These are phyloP conservation scores for Cataglyphis altisquamis DNA, from an alignment of 2,888 invertebrate genomes.

Conservation along the genomic window DNA sequence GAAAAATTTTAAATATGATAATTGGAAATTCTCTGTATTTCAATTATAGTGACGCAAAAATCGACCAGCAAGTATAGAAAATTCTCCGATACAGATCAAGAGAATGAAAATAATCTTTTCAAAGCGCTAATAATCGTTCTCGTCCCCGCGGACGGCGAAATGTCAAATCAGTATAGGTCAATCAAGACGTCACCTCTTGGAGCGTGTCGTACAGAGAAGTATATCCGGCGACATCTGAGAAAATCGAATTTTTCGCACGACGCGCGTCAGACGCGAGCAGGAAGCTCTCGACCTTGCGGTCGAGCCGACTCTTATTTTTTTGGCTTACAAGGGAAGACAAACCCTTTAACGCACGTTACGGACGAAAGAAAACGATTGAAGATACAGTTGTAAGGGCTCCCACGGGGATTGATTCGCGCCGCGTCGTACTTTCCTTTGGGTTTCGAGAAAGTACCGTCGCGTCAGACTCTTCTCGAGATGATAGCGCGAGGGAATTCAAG, in stretches of 20 bases:
- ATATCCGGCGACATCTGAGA: neutral
- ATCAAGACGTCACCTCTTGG: neutral
- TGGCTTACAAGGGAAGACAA: neutral
- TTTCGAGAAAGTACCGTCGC: constrained; percentile 3
- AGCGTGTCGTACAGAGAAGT: neutral
- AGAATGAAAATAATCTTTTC: neutral
- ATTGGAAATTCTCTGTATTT: neutral
- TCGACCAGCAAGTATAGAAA: neutral
- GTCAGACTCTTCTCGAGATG: neutral
- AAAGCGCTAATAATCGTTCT: neutral
- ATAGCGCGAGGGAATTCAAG: constrained; percentile 4
- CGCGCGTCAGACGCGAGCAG: neutral
- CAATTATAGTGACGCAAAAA: neutral
- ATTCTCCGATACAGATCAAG: neutral
- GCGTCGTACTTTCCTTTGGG: neutral
- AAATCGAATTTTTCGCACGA: constrained; percentile 40
- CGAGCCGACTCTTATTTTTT: constrained; percentile 20
- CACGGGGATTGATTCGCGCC: constrained; percentile 17
- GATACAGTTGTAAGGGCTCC: constrained; percentile 32
- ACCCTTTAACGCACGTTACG: constrained; percentile 12
- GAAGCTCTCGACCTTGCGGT: neutral
- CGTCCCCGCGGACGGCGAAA: neutral
- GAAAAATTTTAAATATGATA: neutral
- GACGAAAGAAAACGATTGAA: neutral
- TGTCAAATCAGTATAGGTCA: neutral